phyloP scores from a whole-genome alignment of 2,113 vertebrate species.

The Pluvianellus socialis region DNA sequence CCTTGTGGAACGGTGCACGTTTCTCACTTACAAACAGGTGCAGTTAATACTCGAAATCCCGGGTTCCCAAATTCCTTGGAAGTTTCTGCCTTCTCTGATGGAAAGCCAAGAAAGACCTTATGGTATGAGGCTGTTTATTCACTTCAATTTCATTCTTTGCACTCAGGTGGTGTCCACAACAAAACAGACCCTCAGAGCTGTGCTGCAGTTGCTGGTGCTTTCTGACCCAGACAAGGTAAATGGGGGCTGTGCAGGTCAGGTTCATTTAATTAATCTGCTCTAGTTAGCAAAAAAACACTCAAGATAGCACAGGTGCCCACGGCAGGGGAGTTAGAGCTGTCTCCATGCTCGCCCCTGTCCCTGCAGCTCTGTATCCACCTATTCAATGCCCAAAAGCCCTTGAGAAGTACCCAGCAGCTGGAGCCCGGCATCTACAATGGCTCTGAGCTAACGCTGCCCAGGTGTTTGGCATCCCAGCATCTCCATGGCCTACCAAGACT shows the following conservation, averaged over 20 bases:
- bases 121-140: slow-evolving; percentile 56
- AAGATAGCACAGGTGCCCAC: neutral
- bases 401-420: neutral
- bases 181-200: neutral
- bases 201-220: neutral
- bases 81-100: slow-evolving; percentile 66
- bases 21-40: slow-evolving; percentile 55
- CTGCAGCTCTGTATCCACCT: neutral
- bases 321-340: neutral
- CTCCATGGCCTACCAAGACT: neutral
- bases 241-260: neutral
- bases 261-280: neutral
- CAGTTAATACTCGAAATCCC: slow-evolving; percentile 57
- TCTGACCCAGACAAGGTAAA: neutral
- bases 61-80: slow-evolving; percentile 47
- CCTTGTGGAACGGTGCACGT: slow-evolving; percentile 28
- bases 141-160: neutral
- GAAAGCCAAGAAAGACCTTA: slow-evolving; percentile 61
- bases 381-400: neutral
- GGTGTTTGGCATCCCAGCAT: neutral
- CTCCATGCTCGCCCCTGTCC: neutral
- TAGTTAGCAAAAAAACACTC: neutral
- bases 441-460: neutral
- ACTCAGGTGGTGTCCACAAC: slow-evolving; percentile 27
- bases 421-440: neutral